These are phyloP conservation scores for Montipora foliosa DNA, from an alignment of 64 coral and sea anemone genomes.

Conservation along the genomic window DNA sequence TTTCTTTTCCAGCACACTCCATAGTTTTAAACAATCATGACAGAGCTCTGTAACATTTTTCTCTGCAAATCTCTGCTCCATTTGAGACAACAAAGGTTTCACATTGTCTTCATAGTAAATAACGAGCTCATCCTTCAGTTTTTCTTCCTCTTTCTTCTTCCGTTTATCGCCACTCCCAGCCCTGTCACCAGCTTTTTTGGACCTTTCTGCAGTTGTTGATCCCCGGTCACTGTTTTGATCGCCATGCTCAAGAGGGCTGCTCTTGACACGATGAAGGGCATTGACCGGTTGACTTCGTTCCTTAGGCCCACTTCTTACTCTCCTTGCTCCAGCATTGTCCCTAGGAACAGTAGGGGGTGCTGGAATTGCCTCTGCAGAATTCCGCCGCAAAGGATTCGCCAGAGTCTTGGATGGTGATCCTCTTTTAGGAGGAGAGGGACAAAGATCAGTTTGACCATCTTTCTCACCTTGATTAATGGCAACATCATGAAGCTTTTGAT, in stretches of 20 bases:
- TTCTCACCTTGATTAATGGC: neutral
- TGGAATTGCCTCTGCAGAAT: constrained; percentile 67
- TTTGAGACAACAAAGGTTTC: constrained; percentile 75
- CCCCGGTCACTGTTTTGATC: neutral
- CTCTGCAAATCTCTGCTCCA: constrained; percentile 80
- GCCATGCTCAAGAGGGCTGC: constrained; percentile 20
- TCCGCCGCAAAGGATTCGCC: constrained; percentile 23
- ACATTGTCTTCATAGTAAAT: constrained; percentile 79
- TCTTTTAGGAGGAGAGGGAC: constrained; percentile 87
- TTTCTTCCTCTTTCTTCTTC: constrained; percentile 73
- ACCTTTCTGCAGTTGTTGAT: constrained; percentile 24
- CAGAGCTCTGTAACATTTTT: constrained; percentile 76
- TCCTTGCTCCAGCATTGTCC: constrained; percentile 57
- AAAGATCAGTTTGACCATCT: constrained; percentile 31
- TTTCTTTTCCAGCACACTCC: constrained; percentile 80
- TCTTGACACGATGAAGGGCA: constrained; percentile 49
- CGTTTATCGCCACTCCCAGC: constrained; percentile 86
- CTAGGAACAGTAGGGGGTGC: constrained; percentile 61
- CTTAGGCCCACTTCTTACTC: constrained; percentile 92
- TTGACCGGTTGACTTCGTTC: constrained; percentile 69
- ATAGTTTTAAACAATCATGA: constrained; percentile 85
- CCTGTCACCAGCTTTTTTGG: constrained; percentile 61
- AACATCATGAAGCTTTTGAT: constrained; percentile 22
- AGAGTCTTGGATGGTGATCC: constrained; percentile 45
- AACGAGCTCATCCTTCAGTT: constrained; percentile 81